Evolutionary conservation across 2,113 vertebrate species (phyloP).

Genomic region (Crotophaga sulcirostris): DNA sequence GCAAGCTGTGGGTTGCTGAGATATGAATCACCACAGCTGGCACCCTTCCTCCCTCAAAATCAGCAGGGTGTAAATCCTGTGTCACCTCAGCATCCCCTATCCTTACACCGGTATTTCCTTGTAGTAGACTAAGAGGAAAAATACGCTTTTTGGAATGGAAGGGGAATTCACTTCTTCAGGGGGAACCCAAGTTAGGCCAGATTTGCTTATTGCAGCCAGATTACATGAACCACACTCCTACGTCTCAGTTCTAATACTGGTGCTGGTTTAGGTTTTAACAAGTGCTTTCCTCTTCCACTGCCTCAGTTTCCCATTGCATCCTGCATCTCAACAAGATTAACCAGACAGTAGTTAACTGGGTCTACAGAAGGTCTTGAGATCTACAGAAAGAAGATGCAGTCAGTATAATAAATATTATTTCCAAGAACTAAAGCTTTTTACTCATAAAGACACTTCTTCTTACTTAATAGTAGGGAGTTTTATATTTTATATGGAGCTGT

Average conservation of each 20-base stretch:
- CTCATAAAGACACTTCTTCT: background rate
- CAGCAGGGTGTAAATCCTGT: background rate
- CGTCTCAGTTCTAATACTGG: background rate
- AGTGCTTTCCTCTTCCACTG: background rate
- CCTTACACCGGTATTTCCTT: background rate
- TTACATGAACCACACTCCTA: background rate
- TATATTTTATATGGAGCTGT: background rate
- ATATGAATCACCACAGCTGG: background rate
- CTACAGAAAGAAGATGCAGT: background rate
- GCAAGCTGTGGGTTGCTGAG: background rate
- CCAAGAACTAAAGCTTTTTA: background rate
- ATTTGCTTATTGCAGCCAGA: background rate
- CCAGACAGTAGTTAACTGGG: background rate
- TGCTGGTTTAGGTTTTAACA: background rate
- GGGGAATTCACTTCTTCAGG: background rate
- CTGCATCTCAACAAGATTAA: background rate
- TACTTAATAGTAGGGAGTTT: background rate
- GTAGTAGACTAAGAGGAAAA: background rate
- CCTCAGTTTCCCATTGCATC: background rate
- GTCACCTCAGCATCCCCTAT: accelerated
- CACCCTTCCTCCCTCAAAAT: background rate
- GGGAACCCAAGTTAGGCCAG: background rate
- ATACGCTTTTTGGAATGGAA: accelerated
- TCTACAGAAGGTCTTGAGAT: background rate
- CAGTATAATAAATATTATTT: background rate